phyloP scores from a whole-genome alignment of 2,797 vertebrate species.

The Trachops cirrhosus region DNA sequence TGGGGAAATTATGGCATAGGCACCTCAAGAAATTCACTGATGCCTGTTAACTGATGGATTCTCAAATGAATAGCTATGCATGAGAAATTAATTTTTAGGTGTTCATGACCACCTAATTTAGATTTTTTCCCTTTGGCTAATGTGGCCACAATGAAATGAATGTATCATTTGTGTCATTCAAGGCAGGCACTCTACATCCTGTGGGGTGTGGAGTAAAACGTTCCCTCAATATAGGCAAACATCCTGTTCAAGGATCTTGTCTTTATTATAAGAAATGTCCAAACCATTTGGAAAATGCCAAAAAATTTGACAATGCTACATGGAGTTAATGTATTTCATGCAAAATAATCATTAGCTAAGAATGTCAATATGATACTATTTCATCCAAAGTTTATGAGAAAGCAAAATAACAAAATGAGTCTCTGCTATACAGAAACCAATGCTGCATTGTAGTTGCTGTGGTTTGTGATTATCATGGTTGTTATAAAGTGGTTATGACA shows the following conservation, averaged over 20 bases:
- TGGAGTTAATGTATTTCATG: not conserved
- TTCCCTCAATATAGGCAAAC: not conserved
- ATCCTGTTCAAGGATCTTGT: not conserved
- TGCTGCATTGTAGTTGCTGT: not conserved
- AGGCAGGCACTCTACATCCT: not conserved
- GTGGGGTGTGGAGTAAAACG: not conserved
- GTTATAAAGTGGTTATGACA: not conserved
- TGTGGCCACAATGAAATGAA: not conserved
- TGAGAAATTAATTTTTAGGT: constrained; percentile 61
- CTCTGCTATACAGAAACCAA: not conserved
- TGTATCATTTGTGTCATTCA: not conserved
- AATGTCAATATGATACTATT: not conserved
- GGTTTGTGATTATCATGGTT: not conserved
- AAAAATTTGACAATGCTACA: not conserved
- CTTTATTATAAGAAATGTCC: not conserved
- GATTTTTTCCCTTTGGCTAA: not conserved
- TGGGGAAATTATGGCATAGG: constrained; percentile 27
- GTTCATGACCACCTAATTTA: constrained; percentile 9
- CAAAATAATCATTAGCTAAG: constrained; percentile 13
- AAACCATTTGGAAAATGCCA: not conserved
- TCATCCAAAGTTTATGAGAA: constrained; percentile 12
- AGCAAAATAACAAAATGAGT: not conserved
- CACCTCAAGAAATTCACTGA: constrained; percentile 27
- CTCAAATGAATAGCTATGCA: constrained; percentile 37
- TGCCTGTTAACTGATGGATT: not conserved